A percentile compares a stretch with the other conserved stretches of the same genome.
Conservation (phyloP, 2,113 vertebrate species). For the Corapipo altera region DNA sequence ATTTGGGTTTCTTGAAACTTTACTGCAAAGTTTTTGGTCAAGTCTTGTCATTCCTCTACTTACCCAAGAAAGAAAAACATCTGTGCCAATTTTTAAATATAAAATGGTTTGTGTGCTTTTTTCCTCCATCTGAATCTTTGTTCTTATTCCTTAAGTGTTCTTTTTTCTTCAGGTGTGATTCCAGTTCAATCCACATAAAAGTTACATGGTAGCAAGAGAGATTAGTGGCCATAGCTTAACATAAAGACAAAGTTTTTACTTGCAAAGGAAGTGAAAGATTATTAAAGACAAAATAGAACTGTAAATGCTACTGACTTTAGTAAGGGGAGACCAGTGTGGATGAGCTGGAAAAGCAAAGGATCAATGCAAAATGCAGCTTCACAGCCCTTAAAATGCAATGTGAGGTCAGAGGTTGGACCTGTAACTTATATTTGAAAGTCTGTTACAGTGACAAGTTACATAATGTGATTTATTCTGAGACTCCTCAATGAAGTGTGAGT, state of each 20-base stretch:
- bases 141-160: neutral
- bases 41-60: neutral
- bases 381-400: neutral
- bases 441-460: neutral
- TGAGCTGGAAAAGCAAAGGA: neutral
- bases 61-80: neutral
- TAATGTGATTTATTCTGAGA: neutral
- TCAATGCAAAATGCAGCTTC: neutral
- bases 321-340: neutral
- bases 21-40: neutral
- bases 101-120: neutral
- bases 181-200: neutral
- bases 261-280: neutral
- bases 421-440: neutral
- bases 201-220: neutral
- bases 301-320: neutral
- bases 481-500: neutral
- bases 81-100: neutral
- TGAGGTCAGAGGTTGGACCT: neutral
- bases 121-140: neutral
- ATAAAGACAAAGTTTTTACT: neutral
- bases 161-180: neutral
- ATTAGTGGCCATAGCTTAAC: neutral
- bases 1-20: neutral
- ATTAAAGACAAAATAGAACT: neutral